Evolutionary conservation across 2,797 vertebrate species (phyloP).

Genomic region (Semotilus atromaculatus): DNA sequence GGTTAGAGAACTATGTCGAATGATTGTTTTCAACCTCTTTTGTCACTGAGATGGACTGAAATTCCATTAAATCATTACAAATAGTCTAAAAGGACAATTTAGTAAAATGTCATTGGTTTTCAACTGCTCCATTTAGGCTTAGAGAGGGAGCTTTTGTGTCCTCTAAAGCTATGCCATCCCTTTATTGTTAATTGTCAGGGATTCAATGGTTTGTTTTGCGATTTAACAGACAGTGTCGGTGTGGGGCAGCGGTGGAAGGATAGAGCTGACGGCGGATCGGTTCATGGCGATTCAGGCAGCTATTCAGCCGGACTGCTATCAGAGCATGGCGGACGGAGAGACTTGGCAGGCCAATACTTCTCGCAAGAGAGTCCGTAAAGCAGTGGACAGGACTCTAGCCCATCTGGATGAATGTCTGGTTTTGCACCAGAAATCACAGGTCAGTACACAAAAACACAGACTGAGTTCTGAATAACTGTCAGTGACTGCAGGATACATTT

Average conservation of each 20-base stretch:
- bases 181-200: neutral
- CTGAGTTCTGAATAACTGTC: neutral
- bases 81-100: neutral
- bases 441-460: constrained; percentile 57
- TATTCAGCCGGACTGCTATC: constrained; percentile 92
- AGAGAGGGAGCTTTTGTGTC: neutral
- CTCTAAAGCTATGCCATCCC: neutral
- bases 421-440: constrained; percentile 84
- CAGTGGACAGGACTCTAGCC: constrained; percentile 90
- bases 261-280: constrained; percentile 87
- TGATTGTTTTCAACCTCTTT: neutral
- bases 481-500: neutral
- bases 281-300: constrained; percentile 90
- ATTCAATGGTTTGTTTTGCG: neutral
- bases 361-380: constrained; percentile 87
- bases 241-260: constrained; percentile 91
- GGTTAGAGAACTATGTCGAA: constrained; percentile 74
- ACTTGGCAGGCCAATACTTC: constrained; percentile 79
- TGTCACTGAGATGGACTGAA: neutral
- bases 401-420: constrained; percentile 90
- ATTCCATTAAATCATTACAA: constrained; percentile 11
- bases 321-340: constrained; percentile 93
- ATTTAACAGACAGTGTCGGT: constrained; percentile 86
- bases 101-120: constrained; percentile 2
- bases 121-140: neutral